phyloP scores from a whole-genome alignment of 2,113 vertebrate species.

The Bostrychus sinensis region DNA sequence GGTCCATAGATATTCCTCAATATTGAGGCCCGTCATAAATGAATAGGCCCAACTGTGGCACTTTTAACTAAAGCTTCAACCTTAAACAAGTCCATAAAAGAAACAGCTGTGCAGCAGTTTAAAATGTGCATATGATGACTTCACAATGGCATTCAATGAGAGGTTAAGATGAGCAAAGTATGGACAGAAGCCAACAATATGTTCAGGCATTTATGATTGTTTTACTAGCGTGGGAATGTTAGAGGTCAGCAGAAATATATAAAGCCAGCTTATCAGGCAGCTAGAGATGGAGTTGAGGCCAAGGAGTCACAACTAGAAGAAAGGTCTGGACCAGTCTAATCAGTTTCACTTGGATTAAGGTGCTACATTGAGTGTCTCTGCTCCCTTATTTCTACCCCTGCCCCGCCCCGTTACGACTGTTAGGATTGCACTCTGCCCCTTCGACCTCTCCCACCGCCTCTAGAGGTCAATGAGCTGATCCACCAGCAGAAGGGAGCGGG shows the following conservation, averaged over 20 bases:
- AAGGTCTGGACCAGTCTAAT: slow-evolving; percentile 35
- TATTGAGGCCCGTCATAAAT: slow-evolving; percentile 47
- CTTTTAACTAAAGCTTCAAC: slow-evolving; percentile 41
- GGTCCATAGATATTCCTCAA: slow-evolving; percentile 25
- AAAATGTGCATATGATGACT: slow-evolving; percentile 21
- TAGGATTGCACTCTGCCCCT: slow-evolving; percentile 72
- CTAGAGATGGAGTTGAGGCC: slow-evolving; percentile 64
- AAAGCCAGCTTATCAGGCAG: slow-evolving; percentile 65
- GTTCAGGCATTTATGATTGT: slow-evolving; percentile 50
- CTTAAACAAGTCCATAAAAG: slow-evolving; percentile 34
- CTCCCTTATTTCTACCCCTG: slow-evolving; percentile 39
- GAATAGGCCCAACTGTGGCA: slow-evolving; percentile 26
- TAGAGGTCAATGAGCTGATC: slow-evolving; percentile 99
- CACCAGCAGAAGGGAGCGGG: slow-evolving; percentile 99
- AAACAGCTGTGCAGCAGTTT: slow-evolving; percentile 35
- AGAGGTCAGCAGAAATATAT: slow-evolving; percentile 55
- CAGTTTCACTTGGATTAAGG: slow-evolving; percentile 53
- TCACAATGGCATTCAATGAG: slow-evolving; percentile 39
- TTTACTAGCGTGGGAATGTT: slow-evolving; percentile 45
- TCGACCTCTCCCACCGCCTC: slow-evolving; percentile 79
- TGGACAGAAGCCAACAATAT: slow-evolving; percentile 61
- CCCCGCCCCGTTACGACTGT: slow-evolving; percentile 36
- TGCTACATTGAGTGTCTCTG: slow-evolving; percentile 67
- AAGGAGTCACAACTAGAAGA: slow-evolving; percentile 53
- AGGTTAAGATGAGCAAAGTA: slow-evolving; percentile 57